These are phyloP conservation scores for Cryptocheilus praepositus DNA, from an alignment of 2,888 invertebrate genomes.

Conservation along the genomic window DNA sequence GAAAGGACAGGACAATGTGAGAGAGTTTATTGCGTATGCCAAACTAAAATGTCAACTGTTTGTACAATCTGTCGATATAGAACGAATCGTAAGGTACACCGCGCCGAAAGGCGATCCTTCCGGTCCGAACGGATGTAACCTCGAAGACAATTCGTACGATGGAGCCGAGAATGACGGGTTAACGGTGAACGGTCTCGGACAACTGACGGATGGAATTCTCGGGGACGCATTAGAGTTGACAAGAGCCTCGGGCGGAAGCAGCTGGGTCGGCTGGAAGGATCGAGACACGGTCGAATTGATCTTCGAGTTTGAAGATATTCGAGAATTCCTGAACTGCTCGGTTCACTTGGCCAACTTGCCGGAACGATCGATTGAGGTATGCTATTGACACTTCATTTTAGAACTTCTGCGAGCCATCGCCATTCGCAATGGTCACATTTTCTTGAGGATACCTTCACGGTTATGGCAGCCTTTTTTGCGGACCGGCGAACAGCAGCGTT, in stretches of 20 bases:
- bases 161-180: slow-evolving; percentile 78
- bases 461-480: no score
- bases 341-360: slow-evolving; percentile 79
- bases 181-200: slow-evolving; percentile 85
- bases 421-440: no score
- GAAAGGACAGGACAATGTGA: no score
- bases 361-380: slow-evolving; percentile 86
- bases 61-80: slow-evolving; percentile 71
- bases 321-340: slow-evolving; percentile 80
- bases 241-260: slow-evolving; percentile 64
- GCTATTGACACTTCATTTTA: slow-evolving; percentile 2
- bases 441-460: no score
- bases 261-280: slow-evolving; percentile 93
- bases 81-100: slow-evolving; percentile 81
- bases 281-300: slow-evolving; percentile 83
- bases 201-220: slow-evolving; percentile 85
- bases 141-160: slow-evolving; percentile 89
- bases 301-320: slow-evolving; percentile 87
- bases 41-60: no score
- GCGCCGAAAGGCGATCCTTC: slow-evolving; percentile 81
- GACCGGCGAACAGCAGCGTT: no score
- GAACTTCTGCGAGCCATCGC: background rate
- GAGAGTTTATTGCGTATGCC: no score
- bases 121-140: slow-evolving; percentile 79
- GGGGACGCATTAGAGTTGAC: slow-evolving; percentile 77